Percentiles rank a stretch among this genome's conserved stretches.
Evolutionary conservation across 2,113 vertebrate genomes (phyloP).

Genomic region (Proterorhinus semilunaris): DNA sequence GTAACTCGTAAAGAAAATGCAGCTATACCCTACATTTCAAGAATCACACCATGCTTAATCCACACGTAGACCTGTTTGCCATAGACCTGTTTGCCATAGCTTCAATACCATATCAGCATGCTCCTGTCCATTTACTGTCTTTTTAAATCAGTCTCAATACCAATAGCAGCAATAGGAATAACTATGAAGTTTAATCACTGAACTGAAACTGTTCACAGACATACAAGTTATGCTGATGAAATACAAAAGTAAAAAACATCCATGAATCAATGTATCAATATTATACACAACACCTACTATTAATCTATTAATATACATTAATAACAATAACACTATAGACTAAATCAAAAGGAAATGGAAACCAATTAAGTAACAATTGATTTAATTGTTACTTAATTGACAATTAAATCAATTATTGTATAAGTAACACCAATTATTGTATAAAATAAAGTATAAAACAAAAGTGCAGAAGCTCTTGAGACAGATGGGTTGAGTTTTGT

Average conservation of each 20-base stretch:
- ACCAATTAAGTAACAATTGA: no score
- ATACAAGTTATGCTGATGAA: no score
- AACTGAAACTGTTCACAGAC: no score
- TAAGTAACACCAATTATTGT: background rate
- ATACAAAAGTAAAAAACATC: no score
- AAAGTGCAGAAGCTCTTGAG: background rate
- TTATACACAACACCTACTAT: no score
- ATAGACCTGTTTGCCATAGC: constrained; percentile 22
- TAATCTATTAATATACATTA: no score
- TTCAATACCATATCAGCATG: constrained; percentile 29
- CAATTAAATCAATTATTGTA: no score
- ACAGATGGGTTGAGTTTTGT: constrained; percentile 69
- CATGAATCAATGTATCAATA: no score
- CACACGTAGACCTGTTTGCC: constrained; percentile 21
- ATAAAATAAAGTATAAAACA: background rate
- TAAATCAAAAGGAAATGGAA: no score
- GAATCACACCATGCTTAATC: constrained; percentile 5
- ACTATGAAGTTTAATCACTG: no score
- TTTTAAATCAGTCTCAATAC: constrained; percentile 36
- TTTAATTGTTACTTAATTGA: no score
- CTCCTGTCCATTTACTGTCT: constrained; percentile 18
- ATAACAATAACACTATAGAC: no score
- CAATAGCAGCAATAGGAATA: constrained; percentile 15
- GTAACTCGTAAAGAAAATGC: constrained; percentile 12
- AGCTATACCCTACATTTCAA: background rate